Evolutionary conservation across 2,888 invertebrate species (phyloP), one percentile per base, ranked within the genome.

Genomic region (Epirrita christyi): DNA sequence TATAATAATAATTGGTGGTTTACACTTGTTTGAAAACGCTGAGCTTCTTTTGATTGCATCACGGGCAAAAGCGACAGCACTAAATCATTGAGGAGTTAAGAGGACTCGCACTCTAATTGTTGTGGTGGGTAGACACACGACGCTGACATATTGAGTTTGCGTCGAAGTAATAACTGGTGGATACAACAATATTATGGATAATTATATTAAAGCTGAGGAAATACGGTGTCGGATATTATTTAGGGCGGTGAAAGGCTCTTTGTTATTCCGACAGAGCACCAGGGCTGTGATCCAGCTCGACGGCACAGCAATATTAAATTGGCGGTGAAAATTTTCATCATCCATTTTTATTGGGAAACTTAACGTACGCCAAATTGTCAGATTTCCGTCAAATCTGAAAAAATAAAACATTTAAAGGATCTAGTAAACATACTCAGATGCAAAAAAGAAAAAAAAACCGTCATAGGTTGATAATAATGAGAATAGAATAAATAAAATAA

Each of bases 51-150:
- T 7, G 2, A 2, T 60, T 68, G 45, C 13, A 15, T 13, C 47
- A 44, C 36, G 50, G 15, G 41, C 50, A 51, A 57, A n/a, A 61
- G 49, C 48, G 47, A 51, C 47, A 64, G 46, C 64, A 67, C 65
- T 77, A 75, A 75, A 77, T 78, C 75, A 76, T 75, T 62, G 65
- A 63, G 65, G 70, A 74, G 69, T 75, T 73, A 21, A 68, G 66
- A 59, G 65, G 68, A 71, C 67, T 66, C 64, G 44, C 59, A 49
- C 68, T 66, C 70, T 78, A 78, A 78, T 79, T 76, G 77, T 74
- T 59, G 63, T 55, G 50, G 63, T 55, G 50, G 61, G 64, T 54
- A 58, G 60, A 62, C 54, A 55, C 58, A 50, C 64, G 59, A 62
- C 64, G 50, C 55, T 64, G 67, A 66, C 63, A 63, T 66, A 64